Base-by-base conservation (phyloP, 2,888 invertebrate species). In the Diplazon laetatorius region DNA sequence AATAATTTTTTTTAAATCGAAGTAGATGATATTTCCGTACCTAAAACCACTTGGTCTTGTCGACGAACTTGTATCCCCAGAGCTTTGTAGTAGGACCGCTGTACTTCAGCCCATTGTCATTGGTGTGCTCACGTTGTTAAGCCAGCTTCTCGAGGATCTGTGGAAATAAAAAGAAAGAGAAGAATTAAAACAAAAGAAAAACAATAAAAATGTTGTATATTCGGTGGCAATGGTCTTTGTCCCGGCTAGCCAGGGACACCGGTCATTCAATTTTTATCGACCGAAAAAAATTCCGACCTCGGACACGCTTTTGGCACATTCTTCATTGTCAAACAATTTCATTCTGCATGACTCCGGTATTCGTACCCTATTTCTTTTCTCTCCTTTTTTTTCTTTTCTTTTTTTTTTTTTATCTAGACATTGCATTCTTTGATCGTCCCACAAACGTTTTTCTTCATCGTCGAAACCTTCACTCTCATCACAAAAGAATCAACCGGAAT, bases 91-190 rank as follows among this genome's bases (percentile, higher is more conserved):
- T 70, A 42, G n/a, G n/a, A n/a, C n/a, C 65, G 55, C 66, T 66
- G 74, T 84, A 78, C 82, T 88, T 89, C 89, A 89, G 87, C 89
- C 89, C 89, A 89, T 89, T 86, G 87, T 88, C 86, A 86, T 84
- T 84, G 63, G 80, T 83, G 74, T 83, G 68, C 66, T 72, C 80
- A 75, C 73, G 80, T 80, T 81, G 70, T 83, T 78, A 68, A 73
- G 69, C 55, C 83, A 83, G 81, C 76, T 83, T 82, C 81, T 77
- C 79, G 76, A 50, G 48, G 62, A 83, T 76, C 86, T 85, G 81
- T n/a, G n/a, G n/a, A n/a, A n/a, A n/a, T n/a, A n/a, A n/a, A n/a
- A n/a, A n/a, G n/a, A n/a, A n/a, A n/a, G n/a, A n/a, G n/a, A n/a
- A n/a, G n/a, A n/a, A n/a, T n/a, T n/a, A n/a, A n/a, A n/a, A n/a